Evolutionary conservation across 2,113 vertebrate species (phyloP).

Genomic region (Chaenogobius annularis): DNA sequence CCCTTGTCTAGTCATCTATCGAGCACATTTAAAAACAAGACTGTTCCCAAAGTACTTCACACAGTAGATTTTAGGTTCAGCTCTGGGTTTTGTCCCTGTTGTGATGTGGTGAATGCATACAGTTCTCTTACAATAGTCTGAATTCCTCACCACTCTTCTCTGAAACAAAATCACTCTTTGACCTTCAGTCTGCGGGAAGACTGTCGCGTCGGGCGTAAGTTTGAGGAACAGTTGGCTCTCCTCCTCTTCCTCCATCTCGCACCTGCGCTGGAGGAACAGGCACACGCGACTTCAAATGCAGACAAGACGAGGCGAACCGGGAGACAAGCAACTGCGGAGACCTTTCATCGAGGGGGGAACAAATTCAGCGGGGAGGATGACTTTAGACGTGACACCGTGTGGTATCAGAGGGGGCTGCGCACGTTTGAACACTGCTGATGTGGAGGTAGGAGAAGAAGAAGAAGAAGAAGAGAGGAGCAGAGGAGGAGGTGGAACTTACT

Average conservation of each 20-base stretch:
- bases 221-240: constrained; percentile 6
- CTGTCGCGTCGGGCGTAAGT: background rate
- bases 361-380: constrained; percentile 54
- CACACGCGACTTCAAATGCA: constrained; percentile 61
- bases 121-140: background rate
- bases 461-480: constrained; percentile 3
- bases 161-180: background rate
- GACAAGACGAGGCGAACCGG: constrained; percentile 34
- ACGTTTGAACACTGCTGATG: constrained; percentile 61
- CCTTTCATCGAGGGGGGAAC: constrained; percentile 51
- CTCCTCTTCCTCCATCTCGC: constrained; percentile 4
- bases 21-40: no score
- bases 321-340: constrained; percentile 49
- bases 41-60: no score
- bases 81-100: background rate
- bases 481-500: background rate
- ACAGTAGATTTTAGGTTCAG: no score
- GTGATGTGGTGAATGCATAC: background rate
- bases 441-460: constrained; percentile 38
- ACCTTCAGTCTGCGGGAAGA: constrained; percentile 1
- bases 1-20: no score
- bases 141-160: background rate
- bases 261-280: constrained; percentile 45
- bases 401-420: constrained; percentile 52
- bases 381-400: constrained; percentile 69